These are phyloP conservation scores for Cichladusa arquata DNA, from an alignment of 2,113 vertebrate species.

Conservation along the genomic window DNA sequence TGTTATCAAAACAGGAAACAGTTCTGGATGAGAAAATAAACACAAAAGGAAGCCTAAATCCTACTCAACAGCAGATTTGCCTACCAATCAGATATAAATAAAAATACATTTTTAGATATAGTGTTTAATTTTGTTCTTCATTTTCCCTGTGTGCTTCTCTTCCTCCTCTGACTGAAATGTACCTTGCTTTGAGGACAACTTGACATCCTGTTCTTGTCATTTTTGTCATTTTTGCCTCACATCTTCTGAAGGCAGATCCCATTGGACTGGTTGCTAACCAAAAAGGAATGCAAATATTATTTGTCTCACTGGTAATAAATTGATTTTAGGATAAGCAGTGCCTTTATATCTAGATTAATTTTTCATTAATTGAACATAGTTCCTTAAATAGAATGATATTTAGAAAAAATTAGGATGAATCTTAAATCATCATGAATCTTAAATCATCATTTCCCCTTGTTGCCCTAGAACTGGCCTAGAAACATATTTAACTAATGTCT, in stretches of 20 bases:
- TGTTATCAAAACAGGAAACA: not conserved
- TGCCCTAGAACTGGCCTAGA: not conserved
- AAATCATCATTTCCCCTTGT: not conserved
- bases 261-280: not conserved
- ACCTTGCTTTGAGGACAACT: not conserved
- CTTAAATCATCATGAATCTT: not conserved
- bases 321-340: not conserved
- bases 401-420: not conserved
- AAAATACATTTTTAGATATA: not conserved
- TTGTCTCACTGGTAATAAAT: not conserved
- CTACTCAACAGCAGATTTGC: not conserved
- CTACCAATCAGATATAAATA: not conserved
- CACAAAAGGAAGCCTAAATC: not conserved
- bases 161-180: not conserved
- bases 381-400: not conserved
- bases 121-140: not conserved
- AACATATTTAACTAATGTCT: not conserved
- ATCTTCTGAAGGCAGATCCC: not conserved
- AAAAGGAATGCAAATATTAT: fast-evolving
- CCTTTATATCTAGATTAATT: not conserved
- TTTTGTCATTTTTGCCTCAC: not conserved
- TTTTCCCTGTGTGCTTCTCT: not conserved
- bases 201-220: not conserved
- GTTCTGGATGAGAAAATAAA: not conserved
- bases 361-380: not conserved